These are phyloP conservation scores for Caenorhabditis remanei DNA, from an alignment of 1,140 invertebrate genomes.

Conservation along the genomic window DNA sequence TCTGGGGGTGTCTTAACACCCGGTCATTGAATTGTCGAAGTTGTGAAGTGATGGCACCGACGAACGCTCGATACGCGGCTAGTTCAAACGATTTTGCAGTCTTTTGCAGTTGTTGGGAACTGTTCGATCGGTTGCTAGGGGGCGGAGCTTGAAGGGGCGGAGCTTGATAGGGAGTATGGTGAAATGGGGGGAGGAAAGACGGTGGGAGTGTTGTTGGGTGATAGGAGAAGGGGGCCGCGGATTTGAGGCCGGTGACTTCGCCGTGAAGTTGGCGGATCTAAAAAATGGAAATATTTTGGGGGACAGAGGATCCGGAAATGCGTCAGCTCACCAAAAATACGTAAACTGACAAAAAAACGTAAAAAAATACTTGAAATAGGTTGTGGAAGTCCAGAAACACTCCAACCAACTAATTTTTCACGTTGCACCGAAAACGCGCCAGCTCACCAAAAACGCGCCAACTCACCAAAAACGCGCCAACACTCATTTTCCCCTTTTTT, in stretches of 20 bases:
- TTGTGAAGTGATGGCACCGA: conserved; percentile 8
- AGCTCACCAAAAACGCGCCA: neutral
- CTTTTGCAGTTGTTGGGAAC: neutral
- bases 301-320: no score
- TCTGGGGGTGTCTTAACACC: conserved; percentile 47
- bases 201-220: neutral
- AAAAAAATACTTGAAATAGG: no score
- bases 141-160: conserved; percentile 6
- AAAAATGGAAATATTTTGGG: neutral
- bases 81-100: conserved; percentile 30
- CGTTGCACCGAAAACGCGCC: neutral
- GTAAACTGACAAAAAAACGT: no score
- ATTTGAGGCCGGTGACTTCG: no score
- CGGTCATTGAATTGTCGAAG: conserved; percentile 59
- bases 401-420: no score
- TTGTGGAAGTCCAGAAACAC: no score
- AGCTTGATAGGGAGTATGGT: neutral
- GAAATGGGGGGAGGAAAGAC: no score
- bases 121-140: neutral
- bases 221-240: no score
- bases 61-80: conserved; percentile 48
- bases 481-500: neutral
- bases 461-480: neutral
- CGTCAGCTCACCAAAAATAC: no score
- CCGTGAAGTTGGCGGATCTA: conserved; percentile 3